Evolutionary conservation across 2,797 vertebrate genomes (phyloP).

Genomic region (Helicolenus hilgendorfi): DNA sequence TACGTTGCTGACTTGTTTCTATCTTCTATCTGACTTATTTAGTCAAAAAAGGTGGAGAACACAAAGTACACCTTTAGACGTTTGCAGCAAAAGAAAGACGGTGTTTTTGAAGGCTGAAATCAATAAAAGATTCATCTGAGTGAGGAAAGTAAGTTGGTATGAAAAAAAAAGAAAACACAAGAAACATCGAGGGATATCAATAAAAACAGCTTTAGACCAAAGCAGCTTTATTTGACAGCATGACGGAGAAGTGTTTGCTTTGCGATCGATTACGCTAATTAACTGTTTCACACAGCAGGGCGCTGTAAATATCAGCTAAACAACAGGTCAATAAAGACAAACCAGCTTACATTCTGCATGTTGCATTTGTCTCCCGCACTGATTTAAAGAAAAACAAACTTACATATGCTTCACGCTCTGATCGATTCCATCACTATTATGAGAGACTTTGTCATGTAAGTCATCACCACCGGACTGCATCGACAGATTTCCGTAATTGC

Average conservation of each 20-base stretch:
- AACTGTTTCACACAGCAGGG: conserved; percentile 70
- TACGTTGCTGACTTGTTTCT: background rate
- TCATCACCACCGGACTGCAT: conserved; percentile 5
- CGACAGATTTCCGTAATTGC: conserved; percentile 9
- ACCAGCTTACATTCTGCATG: conserved; percentile 15
- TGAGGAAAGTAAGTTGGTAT: background rate
- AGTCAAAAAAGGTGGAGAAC: conserved; percentile 5
- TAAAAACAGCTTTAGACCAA: conserved; percentile 60
- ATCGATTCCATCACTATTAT: conserved; percentile 38
- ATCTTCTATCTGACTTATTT: background rate
- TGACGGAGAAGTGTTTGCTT: conserved; percentile 70
- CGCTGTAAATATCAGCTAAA: conserved; percentile 77
- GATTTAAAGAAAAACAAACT: conserved; percentile 23
- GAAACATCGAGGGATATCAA: conserved; percentile 46
- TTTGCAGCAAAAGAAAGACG: conserved; percentile 2
- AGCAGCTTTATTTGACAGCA: conserved; percentile 74
- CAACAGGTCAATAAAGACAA: conserved; percentile 64
- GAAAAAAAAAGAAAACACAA: conserved; percentile 10
- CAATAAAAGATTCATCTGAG: conserved; percentile 71
- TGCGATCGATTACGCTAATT: conserved; percentile 78
- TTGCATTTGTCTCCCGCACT: conserved; percentile 33
- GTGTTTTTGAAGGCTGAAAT: conserved; percentile 51
- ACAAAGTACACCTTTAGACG: conserved; percentile 5
- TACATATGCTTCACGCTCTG: background rate
- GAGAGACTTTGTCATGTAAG: conserved; percentile 37